These are phyloP conservation scores for Rhinolophus sinicus DNA, from an alignment of 2,113 vertebrate genomes.

Conservation along the genomic window DNA sequence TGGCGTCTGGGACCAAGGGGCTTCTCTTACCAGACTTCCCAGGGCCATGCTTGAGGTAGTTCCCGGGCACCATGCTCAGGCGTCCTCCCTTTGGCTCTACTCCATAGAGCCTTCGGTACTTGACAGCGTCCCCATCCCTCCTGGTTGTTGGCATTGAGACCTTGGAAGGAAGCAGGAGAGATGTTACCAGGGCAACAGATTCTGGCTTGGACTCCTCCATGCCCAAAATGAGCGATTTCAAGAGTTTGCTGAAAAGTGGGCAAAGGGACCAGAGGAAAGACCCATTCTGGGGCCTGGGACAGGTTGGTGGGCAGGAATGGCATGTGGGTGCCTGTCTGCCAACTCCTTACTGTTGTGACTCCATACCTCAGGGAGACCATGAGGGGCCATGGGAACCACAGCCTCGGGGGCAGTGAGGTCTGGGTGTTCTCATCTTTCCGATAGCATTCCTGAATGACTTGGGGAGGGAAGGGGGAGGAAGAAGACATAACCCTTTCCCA, in stretches of 20 bases:
- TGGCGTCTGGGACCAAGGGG: rapidly evolving
- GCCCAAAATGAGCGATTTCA: background rate
- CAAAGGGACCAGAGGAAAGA: background rate
- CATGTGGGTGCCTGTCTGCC: background rate
- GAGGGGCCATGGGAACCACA: background rate
- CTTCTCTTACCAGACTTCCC: slow-evolving; percentile 59
- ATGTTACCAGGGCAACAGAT: background rate
- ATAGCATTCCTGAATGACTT: background rate
- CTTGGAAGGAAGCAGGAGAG: background rate
- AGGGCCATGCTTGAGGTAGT: rapidly evolving
- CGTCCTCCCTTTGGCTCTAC: background rate
- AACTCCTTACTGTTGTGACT: background rate
- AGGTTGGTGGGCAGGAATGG: rapidly evolving
- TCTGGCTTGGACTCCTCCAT: no score
- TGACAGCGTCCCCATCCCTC: rapidly evolving
- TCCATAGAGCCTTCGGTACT: rapidly evolving
- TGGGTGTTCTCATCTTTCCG: no score
- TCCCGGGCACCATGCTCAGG: rapidly evolving
- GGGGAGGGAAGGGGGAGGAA: background rate
- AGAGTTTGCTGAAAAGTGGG: background rate
- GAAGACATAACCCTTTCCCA: rapidly evolving
- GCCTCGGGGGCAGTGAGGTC: background rate
- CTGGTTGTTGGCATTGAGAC: rapidly evolving
- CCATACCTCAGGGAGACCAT: rapidly evolving
- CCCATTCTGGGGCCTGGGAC: background rate